phyloP scores from a whole-genome alignment of 2,113 vertebrate species.

The Xenopus laevis region DNA sequence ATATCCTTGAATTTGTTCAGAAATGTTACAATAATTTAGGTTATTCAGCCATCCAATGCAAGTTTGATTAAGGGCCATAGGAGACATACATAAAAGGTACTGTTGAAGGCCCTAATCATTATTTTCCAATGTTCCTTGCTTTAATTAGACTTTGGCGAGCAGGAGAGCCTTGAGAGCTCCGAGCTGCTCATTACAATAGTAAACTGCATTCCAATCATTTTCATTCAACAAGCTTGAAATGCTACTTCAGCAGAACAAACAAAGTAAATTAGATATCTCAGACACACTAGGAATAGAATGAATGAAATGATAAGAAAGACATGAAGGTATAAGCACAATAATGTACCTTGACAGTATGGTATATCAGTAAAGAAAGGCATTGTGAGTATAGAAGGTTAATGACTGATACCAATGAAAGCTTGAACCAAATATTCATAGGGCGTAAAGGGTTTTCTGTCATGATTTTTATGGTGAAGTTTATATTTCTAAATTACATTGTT shows the following conservation, averaged over 20 bases:
- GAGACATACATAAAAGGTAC: not conserved
- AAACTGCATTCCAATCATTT: conserved; percentile 10
- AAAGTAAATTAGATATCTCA: conserved; percentile 62
- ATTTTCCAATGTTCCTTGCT: conserved; percentile 3
- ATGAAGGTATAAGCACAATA: no score
- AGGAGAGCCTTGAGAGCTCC: not conserved
- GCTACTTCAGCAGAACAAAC: conserved; percentile 20
- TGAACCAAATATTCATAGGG: no score
- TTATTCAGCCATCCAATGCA: conserved; percentile 5
- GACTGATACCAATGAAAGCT: no score
- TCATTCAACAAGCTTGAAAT: conserved; percentile 12
- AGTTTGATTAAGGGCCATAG: conserved; percentile 10
- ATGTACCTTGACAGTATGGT: no score
- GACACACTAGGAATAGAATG: conserved; percentile 68
- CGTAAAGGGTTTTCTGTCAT: no score
- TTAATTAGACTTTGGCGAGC: conserved; percentile 15
- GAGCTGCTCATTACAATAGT: conserved; percentile 8
- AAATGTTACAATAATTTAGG: not conserved
- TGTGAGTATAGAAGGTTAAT: no score
- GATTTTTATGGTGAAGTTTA: no score
- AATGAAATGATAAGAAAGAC: no score
- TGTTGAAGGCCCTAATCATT: conserved; percentile 6
- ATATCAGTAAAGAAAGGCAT: no score
- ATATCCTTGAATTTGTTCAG: not conserved
- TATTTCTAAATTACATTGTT: no score